Evolutionary conservation across 2,113 vertebrate species (phyloP).

Genomic region (Pomatorhinus ruficollis): DNA sequence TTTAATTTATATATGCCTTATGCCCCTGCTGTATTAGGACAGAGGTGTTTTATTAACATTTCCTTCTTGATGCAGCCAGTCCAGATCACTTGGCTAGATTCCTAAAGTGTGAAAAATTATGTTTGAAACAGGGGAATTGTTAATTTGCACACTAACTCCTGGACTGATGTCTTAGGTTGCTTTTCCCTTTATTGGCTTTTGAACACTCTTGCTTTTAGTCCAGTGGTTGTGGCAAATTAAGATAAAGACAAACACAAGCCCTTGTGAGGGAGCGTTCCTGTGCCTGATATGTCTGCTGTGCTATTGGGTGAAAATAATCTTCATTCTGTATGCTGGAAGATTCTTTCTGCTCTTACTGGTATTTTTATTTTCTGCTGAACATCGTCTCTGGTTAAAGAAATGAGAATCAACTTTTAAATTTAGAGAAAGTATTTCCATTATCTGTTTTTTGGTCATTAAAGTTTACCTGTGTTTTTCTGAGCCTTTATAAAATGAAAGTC

Average conservation of each 20-base stretch:
- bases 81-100: not conserved
- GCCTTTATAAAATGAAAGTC: not conserved
- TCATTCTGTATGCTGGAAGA: not conserved
- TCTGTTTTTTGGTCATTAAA: not conserved
- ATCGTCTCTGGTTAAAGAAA: not conserved
- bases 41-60: not conserved
- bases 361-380: not conserved
- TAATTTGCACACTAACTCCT: not conserved
- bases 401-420: not conserved
- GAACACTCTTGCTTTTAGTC: not conserved
- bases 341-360: not conserved
- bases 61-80: not conserved
- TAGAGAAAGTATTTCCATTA: not conserved
- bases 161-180: not conserved
- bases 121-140: not conserved
- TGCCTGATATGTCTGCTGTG: not conserved
- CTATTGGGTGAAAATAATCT: not conserved
- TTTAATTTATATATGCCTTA: not conserved
- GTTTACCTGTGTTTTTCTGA: not conserved
- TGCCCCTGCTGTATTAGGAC: not conserved
- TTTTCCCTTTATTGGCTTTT: not conserved
- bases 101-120: not conserved
- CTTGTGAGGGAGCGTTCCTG: not conserved
- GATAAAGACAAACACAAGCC: not conserved
- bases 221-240: not conserved